Base-by-base conservation (phyloP, 2,797 vertebrate species). In the Podarcis lilfordi region DNA sequence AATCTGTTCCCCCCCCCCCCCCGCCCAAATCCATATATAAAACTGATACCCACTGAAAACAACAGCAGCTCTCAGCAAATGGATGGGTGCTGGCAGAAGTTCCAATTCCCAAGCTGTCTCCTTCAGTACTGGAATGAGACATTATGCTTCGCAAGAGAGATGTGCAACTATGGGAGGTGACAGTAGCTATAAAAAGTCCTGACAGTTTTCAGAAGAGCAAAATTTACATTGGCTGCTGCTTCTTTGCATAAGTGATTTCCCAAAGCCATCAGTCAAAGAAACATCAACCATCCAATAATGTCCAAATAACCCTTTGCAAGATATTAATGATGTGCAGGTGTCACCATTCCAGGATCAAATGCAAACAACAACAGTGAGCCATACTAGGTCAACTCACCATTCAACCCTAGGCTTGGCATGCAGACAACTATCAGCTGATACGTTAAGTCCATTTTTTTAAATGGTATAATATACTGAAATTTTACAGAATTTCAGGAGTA, bases 151-250 rank as follows among this genome's bases (percentile, higher is more conserved):
- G 79, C 64, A 74, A 93, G 91, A 92, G 90, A 92, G 92, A 85
- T 94, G 88, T 91, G 89, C 88, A 93, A 91, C 92, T 92, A 91
- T 89, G 92, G 90, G 91, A 95, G 78, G 32, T 88, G 95, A 91
- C 91, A 94, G 92, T 90, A 93, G 91, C 94, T 95, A 95, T 95
- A 95, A 94, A 95, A 95, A 95, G 87, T 90, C 89, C 92, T 95
- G 91, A 93, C 90, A 94, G 87, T 91, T 93, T 94, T 90, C 90
- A 95, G 90, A 19, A 50, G 13, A 78, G 72, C 82, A 82, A 9
- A 88, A 93, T 95, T 82, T 95, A 91, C 91, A 92, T 93, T 92
- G 92, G 90, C 89, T 94, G 92, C 89, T 94, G 91, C 91, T 95
- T 91, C 94, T 95, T 89, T 95, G 95, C 93, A 72, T 95, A 94